Percentiles rank a stretch among this genome's conserved stretches.
Evolutionary conservation across 2,797 vertebrate species (phyloP).

Genomic region (Neostethus bicornis): DNA sequence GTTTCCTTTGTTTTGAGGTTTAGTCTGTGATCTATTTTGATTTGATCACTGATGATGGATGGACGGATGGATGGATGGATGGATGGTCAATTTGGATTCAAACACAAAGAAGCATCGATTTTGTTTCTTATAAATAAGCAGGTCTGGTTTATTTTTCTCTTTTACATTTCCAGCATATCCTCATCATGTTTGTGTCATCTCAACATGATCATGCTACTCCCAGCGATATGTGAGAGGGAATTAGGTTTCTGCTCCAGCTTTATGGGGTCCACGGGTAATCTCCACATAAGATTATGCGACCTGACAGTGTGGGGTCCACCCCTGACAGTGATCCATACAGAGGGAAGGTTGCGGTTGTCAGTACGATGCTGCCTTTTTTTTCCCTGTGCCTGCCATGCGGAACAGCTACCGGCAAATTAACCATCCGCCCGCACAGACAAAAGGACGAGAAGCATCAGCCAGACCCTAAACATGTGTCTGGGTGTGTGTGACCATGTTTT

Average conservation of each 20-base stretch:
- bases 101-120: no score
- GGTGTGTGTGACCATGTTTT: constrained; percentile 11
- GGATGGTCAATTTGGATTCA: no score
- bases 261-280: constrained; percentile 51
- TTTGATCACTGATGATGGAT: no score
- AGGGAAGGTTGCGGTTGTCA: constrained; percentile 74
- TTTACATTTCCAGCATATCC: not conserved
- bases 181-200: constrained; percentile 1
- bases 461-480: constrained; percentile 36
- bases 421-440: constrained; percentile 58
- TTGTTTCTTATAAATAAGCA: no score
- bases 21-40: no score
- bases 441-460: constrained; percentile 53
- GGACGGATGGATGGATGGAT: no score
- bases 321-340: constrained; percentile 69
- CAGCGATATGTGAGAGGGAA: constrained; percentile 26
- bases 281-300: constrained; percentile 70
- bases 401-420: constrained; percentile 67
- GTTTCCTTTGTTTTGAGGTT: no score
- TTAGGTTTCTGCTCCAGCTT: constrained; percentile 34
- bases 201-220: constrained; percentile 29
- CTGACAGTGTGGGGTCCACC: constrained; percentile 72
- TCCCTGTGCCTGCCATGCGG: constrained; percentile 55
- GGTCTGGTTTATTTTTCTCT: not conserved
- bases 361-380: constrained; percentile 52